Conservation (phyloP, 2,888 invertebrate genomes). For the Gymnosoma rotundatum region DNA sequence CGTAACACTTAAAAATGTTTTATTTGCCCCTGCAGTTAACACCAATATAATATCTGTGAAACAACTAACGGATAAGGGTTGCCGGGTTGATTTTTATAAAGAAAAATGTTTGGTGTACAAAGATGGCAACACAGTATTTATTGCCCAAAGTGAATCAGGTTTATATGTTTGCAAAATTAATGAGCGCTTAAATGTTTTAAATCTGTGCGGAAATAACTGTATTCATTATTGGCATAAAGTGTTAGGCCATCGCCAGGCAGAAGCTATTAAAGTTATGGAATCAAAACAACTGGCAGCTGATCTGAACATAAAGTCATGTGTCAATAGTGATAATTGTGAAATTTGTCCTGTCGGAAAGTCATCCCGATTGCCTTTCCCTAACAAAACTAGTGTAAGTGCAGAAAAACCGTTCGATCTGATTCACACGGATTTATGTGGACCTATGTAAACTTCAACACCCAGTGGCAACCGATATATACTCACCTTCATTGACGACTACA, state of each 20-base stretch:
- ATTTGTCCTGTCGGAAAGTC: no score
- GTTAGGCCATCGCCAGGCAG: not conserved
- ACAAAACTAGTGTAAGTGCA: no score
- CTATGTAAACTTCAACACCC: no score
- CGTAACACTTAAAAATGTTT: conserved; percentile 17
- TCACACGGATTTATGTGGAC: no score
- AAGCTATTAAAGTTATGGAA: no score
- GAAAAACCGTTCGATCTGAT: no score
- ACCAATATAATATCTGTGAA: conserved; percentile 26
- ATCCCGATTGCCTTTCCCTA: no score
- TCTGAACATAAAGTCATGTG: not conserved
- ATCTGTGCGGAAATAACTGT: not conserved
- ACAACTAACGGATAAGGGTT: not conserved
- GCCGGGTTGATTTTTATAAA: conserved; percentile 12
- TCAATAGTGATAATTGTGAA: no score
- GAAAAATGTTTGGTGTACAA: not conserved
- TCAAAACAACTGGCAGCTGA: not conserved
- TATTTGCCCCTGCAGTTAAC: conserved; percentile 1
- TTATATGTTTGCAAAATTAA: conserved; percentile 19
- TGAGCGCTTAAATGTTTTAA: conserved; percentile 10
- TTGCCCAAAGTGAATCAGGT: not conserved
- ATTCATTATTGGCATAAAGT: conserved; percentile 30
- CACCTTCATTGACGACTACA: no score
- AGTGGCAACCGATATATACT: no score
- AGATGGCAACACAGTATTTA: not conserved